A percentile compares a stretch with the other conserved stretches of the same genome.
Conservation (phyloP, 2,113 vertebrate species). For the Carassius gibelio region DNA sequence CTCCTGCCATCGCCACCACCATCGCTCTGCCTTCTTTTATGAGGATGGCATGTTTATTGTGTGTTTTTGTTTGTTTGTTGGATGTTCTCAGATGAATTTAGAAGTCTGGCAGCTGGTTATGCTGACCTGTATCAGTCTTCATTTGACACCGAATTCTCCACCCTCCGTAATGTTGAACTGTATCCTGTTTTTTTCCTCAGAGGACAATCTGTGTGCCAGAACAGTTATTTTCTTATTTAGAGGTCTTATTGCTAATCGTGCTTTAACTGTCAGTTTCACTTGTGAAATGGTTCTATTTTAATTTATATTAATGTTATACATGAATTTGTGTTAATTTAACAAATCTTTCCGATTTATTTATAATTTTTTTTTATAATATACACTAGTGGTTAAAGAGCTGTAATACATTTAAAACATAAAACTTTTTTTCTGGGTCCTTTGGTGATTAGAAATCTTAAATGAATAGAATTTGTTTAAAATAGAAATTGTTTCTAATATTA, state of each 20-base stretch:
- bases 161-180: slow-evolving; percentile 93
- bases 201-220: not conserved
- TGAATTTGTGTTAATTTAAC: too few relatives aligned
- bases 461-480: too few relatives aligned
- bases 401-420: too few relatives aligned
- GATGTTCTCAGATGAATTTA: slow-evolving; percentile 87
- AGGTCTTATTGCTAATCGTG: not conserved
- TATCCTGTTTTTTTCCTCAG: slow-evolving; percentile 79
- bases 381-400: too few relatives aligned
- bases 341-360: too few relatives aligned
- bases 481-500: too few relatives aligned
- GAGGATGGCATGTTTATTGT: not conserved
- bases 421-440: too few relatives aligned
- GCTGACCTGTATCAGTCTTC: slow-evolving; percentile 95
- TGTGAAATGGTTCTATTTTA: too few relatives aligned
- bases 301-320: too few relatives aligned
- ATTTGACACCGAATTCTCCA: slow-evolving; percentile 94
- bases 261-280: too few relatives aligned
- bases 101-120: slow-evolving; percentile 86
- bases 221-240: not conserved
- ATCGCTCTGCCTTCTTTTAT: slow-evolving; percentile 80
- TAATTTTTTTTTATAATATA: too few relatives aligned
- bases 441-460: too few relatives aligned
- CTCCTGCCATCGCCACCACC: slow-evolving; percentile 94
- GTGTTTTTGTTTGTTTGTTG: not conserved